Percentiles rank a stretch among this genome's conserved stretches.
Evolutionary conservation across 2,888 invertebrate species (phyloP).

Genomic region (Drosophila merina): DNA sequence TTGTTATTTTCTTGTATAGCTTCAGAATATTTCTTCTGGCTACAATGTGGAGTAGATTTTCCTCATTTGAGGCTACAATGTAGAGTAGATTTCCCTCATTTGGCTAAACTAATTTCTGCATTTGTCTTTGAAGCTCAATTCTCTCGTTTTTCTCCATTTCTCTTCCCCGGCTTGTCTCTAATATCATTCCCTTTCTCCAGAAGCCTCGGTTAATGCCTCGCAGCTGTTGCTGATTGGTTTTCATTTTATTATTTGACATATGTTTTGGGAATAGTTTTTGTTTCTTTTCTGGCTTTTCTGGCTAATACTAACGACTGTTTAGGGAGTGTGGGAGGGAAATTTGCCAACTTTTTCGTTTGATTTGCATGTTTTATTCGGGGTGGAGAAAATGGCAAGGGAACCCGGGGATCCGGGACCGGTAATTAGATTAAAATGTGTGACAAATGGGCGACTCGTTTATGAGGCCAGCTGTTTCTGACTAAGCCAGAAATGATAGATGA

Average conservation of each 20-base stretch:
- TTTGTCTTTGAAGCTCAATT: conserved; percentile 24
- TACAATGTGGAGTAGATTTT: conserved; percentile 26
- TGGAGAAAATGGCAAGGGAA: neutral
- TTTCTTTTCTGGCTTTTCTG: conserved; percentile 13
- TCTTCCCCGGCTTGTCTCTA: neutral
- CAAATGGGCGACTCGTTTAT: conserved; percentile 47
- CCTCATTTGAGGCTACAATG: conserved; percentile 34
- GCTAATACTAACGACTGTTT: conserved; percentile 62
- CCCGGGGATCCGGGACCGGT: conserved; percentile 27
- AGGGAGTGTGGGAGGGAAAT: conserved; percentile 32
- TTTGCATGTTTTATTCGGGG: conserved; percentile 39
- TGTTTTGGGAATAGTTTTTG: conserved; percentile 61
- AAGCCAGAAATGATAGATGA: conserved; percentile 39
- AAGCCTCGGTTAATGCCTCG: conserved; percentile 50
- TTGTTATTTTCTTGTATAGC: neutral
- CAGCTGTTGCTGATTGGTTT: conserved; percentile 70
- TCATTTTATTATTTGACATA: conserved; percentile 68
- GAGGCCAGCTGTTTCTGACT: conserved; percentile 36
- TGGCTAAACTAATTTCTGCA: conserved; percentile 47
- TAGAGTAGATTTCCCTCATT: conserved; percentile 55
- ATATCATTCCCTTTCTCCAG: neutral
- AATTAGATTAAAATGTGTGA: conserved; percentile 64
- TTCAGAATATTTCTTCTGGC: neutral
- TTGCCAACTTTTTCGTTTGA: conserved; percentile 55
- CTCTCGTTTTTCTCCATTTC: conserved; percentile 4